Percentiles rank a stretch among this genome's conserved stretches.
phyloP scores from a whole-genome alignment of 2,797 vertebrate genomes.

The Sandelia bainsii region DNA sequence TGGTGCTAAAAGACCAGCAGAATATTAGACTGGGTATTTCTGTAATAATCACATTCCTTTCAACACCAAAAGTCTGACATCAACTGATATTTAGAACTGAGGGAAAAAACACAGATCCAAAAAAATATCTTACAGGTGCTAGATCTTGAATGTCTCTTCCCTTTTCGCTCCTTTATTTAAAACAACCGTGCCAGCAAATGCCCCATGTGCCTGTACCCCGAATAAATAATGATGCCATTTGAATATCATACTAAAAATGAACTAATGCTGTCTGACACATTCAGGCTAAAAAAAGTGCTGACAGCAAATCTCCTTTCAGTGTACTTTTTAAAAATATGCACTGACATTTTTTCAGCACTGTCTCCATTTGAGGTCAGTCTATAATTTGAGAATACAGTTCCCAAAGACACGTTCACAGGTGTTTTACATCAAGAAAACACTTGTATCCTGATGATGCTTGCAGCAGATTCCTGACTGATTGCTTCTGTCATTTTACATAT shows the following conservation, averaged over 20 bases:
- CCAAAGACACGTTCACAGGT: background rate
- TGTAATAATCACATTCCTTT: background rate
- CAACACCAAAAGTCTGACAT: background rate
- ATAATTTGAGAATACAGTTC: background rate
- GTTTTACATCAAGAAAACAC: background rate
- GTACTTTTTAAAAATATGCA: background rate
- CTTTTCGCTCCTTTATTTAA: background rate
- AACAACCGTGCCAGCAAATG: background rate
- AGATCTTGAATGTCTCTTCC: no score
- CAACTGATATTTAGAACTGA: no score
- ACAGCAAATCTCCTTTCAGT: background rate
- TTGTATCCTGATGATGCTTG: background rate
- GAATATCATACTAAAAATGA: background rate
- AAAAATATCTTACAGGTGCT: no score
- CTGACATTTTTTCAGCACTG: background rate
- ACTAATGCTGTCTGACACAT: background rate
- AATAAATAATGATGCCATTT: background rate
- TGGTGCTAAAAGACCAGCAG: background rate
- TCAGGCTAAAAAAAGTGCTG: background rate
- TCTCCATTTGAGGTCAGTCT: background rate
- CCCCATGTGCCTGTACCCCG: background rate
- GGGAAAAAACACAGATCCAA: no score
- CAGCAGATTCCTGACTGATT: background rate
- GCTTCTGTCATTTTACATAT: background rate
- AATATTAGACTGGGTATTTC: background rate